phyloP scores from a whole-genome alignment of 2,888 invertebrate species.

The Drosophila pseudotalamancana region DNA sequence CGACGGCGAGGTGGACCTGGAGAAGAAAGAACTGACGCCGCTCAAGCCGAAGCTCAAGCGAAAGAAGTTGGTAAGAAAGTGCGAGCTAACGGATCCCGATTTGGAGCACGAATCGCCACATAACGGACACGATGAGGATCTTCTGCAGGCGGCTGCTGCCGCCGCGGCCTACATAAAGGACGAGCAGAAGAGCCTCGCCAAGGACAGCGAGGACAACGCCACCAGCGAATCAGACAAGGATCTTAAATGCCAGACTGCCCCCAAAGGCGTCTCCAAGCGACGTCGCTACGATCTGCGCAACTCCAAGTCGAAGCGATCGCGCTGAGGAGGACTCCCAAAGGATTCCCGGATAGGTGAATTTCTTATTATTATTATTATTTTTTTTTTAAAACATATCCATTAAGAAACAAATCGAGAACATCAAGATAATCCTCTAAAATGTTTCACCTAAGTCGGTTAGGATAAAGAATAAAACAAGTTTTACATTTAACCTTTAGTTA shows the following conservation, averaged over 20 bases:
- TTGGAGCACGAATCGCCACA: neutral
- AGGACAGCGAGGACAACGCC: neutral
- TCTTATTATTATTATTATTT: neutral
- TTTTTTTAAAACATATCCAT: neutral
- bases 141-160: constrained; percentile 4
- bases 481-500: neutral
- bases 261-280: constrained; percentile 11
- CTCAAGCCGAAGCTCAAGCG: constrained; percentile 6
- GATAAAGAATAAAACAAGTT: constrained; percentile 5
- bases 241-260: neutral
- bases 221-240: constrained; percentile 5
- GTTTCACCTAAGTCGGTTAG: neutral
- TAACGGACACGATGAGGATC: neutral
- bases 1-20: neutral
- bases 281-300: constrained; percentile 59
- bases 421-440: neutral
- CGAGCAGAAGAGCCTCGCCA: neutral
- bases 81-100: neutral
- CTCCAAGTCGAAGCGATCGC: constrained; percentile 27
- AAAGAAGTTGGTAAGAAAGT: neutral
- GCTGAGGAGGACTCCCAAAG: neutral
- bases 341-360: neutral
- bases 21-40: neutral
- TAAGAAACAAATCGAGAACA: constrained; percentile 14
- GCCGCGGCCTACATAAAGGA: neutral